Evolutionary conservation across 2,113 vertebrate species (phyloP), one percentile per base, ranked within the genome.

Genomic region (Xenopus borealis): DNA sequence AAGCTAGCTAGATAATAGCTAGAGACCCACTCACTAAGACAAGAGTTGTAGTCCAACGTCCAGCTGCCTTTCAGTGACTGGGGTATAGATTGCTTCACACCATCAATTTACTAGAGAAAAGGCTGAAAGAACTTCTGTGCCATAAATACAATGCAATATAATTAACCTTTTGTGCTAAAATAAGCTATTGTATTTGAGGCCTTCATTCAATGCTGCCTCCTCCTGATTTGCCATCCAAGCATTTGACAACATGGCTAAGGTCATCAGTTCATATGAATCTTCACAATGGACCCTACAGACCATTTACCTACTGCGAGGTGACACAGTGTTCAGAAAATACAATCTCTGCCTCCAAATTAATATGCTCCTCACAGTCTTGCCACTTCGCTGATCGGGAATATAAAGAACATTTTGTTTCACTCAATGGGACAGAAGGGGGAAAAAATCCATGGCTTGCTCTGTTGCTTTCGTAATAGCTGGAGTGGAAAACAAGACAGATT

Each of bases 401-500:
- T 76, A 76, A 76, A 69, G 73, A 69, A 76, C 73, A 76, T 76
- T 76, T 55, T 76, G 73, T 76, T 63, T 76, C 58, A 63, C 58
- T 76, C 66, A 76, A 69, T 68, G 66, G 73, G 73, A 76, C 73
- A 76, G 66, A 69, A 76, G 73, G 66, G 64, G 55, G 45, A 11
- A 44, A 64, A 46, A 76, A 62, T 68, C 66, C 59, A 63, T 69
- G 73, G 46, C 52, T 68, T 76, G 27, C 62, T 67, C 46, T 47
- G 65, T 67, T 67, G 68, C 66, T 50, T 76, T 76, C 73, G 62
- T 75, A 69, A 76, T 76, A 76, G 73, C 73, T 76, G 73, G 73
- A 76, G 73, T 76, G 73, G 66, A 76, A 76, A 76, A 76, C 73
- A 76, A 76, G 73, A 76, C 73, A 76, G 73, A 76, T 76, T 76